phyloP scores from a whole-genome alignment of 2,888 invertebrate genomes.

The Synergus gifuensis region DNA sequence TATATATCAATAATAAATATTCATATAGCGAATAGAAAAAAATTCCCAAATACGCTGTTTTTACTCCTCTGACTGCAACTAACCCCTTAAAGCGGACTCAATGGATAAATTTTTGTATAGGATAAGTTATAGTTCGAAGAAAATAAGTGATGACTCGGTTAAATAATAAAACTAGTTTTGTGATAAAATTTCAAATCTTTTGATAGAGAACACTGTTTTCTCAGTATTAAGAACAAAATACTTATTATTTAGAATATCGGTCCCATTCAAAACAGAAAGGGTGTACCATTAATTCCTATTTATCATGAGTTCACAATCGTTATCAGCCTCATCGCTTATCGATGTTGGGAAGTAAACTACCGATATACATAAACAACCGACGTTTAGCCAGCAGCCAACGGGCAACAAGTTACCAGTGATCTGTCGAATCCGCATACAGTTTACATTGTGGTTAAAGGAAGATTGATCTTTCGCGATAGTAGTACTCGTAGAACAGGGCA shows the following conservation, averaged over 20 bases:
- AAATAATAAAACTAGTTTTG: background rate
- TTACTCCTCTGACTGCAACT: too few relatives aligned
- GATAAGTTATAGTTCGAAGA: too few relatives aligned
- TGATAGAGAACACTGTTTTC: too few relatives aligned
- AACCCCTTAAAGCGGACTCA: too few relatives aligned
- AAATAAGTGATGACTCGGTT: background rate
- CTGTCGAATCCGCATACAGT: conserved; percentile 7
- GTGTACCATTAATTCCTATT: background rate
- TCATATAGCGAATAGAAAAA: too few relatives aligned
- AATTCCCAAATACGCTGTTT: too few relatives aligned
- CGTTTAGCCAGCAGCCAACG: conserved; percentile 2
- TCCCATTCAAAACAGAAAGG: background rate
- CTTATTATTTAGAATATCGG: background rate
- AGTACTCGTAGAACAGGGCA: conserved; percentile 2
- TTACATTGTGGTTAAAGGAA: background rate
- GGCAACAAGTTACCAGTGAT: conserved; percentile 1
- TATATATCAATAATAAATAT: too few relatives aligned
- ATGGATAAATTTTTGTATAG: too few relatives aligned
- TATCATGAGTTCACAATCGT: background rate
- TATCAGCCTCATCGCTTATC: background rate
- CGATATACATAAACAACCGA: background rate
- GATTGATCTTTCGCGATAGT: conserved; percentile 7
- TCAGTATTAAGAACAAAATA: too few relatives aligned
- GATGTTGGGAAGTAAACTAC: background rate
- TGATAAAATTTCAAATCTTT: too few relatives aligned